A percentile compares a stretch with the other conserved stretches of the same genome.
phyloP scores from a whole-genome alignment of 2,113 vertebrate genomes.

The Naja naja region DNA sequence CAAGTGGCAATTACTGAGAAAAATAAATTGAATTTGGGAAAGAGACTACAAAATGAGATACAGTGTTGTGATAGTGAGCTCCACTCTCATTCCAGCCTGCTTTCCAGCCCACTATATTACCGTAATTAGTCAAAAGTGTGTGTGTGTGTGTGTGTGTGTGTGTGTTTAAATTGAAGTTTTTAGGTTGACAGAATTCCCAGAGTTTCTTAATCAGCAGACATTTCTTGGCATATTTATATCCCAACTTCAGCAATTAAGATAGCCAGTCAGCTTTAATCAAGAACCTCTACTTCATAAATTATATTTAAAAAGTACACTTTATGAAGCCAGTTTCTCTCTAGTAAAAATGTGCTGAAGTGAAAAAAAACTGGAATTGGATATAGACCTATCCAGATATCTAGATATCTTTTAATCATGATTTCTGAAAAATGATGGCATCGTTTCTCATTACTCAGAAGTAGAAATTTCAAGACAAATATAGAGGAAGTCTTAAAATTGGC shows the following conservation, averaged over 20 bases:
- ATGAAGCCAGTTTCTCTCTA: not conserved
- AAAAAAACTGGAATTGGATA: not conserved
- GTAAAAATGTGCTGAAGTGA: not conserved
- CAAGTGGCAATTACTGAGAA: not conserved
- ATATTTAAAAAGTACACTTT: not conserved
- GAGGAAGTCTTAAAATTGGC: not conserved
- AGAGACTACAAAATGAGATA: not conserved
- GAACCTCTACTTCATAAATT: rapidly evolving
- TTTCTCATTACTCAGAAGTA: not conserved
- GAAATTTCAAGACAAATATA: not conserved
- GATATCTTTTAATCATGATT: not conserved
- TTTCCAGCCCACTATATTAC: not conserved
- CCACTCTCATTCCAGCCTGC: not conserved
- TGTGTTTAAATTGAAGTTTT: not conserved
- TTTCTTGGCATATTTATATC: not conserved
- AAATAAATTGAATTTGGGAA: conserved; percentile 1
- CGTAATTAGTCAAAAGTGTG: not conserved
- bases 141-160: conserved; percentile 3
- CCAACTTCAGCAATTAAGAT: rapidly evolving
- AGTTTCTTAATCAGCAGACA: rapidly evolving
- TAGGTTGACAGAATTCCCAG: not conserved
- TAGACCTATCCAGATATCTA: not conserved
- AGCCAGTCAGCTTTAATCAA: conserved; percentile 10
- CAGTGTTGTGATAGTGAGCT: not conserved
- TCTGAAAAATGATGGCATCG: not conserved